Percentiles rank a stretch among this genome's conserved stretches.
Conservation (phyloP, 2,797 vertebrate genomes). For the Enteromius unitaeniatus region DNA sequence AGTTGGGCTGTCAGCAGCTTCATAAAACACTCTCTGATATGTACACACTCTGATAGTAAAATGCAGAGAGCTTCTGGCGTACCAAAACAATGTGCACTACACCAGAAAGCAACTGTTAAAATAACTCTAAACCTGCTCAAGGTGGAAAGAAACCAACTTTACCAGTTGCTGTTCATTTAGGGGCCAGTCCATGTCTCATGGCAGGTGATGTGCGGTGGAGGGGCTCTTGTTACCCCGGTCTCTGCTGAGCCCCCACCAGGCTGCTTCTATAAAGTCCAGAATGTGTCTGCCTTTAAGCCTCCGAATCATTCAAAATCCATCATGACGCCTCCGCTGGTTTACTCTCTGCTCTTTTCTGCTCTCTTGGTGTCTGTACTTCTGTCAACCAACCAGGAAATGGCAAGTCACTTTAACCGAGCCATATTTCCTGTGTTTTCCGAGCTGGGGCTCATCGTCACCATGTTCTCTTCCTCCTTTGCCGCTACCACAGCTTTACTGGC, state of each 20-base stretch:
- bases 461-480: constrained; percentile 73
- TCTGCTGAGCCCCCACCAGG: constrained; percentile 58
- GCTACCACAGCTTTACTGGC: constrained; percentile 50
- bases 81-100: background rate
- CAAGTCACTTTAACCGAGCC: constrained; percentile 78
- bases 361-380: constrained; percentile 60
- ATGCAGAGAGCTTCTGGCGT: background rate
- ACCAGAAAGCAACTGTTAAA: background rate
- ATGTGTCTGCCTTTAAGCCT: constrained; percentile 38
- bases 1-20: constrained; percentile 36
- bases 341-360: constrained; percentile 40
- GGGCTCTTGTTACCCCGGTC: constrained; percentile 74
- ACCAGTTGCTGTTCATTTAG: constrained; percentile 78
- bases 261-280: constrained; percentile 25
- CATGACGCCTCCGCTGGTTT: constrained; percentile 5
- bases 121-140: background rate
- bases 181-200: constrained; percentile 83
- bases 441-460: constrained; percentile 55
- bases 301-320: constrained; percentile 35
- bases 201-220: constrained; percentile 68
- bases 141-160: constrained; percentile 62
- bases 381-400: constrained; percentile 83
- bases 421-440: constrained; percentile 78
- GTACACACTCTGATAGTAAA: constrained; percentile 5
- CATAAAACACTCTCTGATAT: constrained; percentile 33